Percentiles rank a stretch among this genome's conserved stretches.
phyloP scores from a whole-genome alignment of 2,113 vertebrate species.

The Ctenomys sociabilis region DNA sequence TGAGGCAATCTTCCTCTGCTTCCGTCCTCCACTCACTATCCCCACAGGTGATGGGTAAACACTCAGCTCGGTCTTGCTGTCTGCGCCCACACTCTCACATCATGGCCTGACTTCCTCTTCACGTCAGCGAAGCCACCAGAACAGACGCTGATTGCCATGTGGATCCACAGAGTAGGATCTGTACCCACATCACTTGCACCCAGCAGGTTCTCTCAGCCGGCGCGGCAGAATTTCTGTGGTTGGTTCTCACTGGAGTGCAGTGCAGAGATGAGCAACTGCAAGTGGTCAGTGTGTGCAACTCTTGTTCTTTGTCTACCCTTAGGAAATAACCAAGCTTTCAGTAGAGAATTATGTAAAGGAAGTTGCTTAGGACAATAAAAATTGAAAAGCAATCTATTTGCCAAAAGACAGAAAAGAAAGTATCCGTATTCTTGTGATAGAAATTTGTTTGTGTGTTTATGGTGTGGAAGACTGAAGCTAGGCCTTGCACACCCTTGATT shows the following conservation, averaged over 20 bases:
- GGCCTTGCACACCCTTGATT: too few relatives aligned
- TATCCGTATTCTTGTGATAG: background rate
- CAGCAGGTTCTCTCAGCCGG: background rate
- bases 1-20: background rate
- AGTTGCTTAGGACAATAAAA: slow-evolving; percentile 10
- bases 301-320: slow-evolving; percentile 29
- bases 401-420: background rate
- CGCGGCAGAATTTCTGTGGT: background rate
- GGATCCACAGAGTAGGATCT: background rate
- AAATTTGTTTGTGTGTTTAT: background rate
- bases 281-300: background rate
- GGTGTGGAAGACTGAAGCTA: background rate
- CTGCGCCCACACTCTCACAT: background rate
- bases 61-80: background rate
- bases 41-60: background rate
- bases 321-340: slow-evolving; percentile 9
- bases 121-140: background rate
- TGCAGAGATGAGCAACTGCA: background rate
- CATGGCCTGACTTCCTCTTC: background rate
- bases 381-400: background rate
- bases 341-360: slow-evolving; percentile 2
- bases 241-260: background rate
- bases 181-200: background rate
- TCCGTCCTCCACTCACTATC: background rate
- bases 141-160: background rate